Evolutionary conservation across 2,113 vertebrate species (phyloP).

Genomic region (Circaetus gallicus): DNA sequence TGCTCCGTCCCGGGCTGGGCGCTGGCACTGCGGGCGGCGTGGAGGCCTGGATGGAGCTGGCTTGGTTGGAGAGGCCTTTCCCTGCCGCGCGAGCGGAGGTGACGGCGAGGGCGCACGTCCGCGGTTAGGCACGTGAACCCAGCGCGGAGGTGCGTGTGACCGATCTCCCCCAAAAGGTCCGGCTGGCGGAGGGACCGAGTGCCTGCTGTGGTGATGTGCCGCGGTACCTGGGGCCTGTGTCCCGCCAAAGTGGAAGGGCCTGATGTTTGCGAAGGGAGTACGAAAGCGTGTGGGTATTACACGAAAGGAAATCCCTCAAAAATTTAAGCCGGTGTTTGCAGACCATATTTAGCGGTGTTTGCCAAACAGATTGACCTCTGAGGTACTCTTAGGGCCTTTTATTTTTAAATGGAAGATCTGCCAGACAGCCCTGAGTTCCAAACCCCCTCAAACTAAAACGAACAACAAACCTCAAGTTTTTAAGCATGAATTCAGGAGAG

Average conservation of each 20-base stretch:
- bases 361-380: background rate
- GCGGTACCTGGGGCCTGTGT: background rate
- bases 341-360: background rate
- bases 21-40: background rate
- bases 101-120: background rate
- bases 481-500: background rate
- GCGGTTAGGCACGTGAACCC: accelerated
- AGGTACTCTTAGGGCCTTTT: background rate
- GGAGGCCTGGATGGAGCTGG: background rate
- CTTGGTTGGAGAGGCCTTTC: background rate
- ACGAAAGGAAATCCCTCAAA: background rate
- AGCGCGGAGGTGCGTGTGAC: background rate
- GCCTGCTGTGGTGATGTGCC: background rate
- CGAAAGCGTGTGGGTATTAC: background rate
- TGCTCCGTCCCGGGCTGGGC: background rate
- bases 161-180: too few species aligned
- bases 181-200: background rate
- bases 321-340: background rate
- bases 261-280: background rate
- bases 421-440: background rate
- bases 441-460: background rate
- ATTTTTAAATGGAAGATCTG: background rate
- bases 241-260: background rate
- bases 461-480: background rate
- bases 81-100: background rate